phyloP scores from a whole-genome alignment of 2,113 vertebrate species.

The Morone saxatilis region DNA sequence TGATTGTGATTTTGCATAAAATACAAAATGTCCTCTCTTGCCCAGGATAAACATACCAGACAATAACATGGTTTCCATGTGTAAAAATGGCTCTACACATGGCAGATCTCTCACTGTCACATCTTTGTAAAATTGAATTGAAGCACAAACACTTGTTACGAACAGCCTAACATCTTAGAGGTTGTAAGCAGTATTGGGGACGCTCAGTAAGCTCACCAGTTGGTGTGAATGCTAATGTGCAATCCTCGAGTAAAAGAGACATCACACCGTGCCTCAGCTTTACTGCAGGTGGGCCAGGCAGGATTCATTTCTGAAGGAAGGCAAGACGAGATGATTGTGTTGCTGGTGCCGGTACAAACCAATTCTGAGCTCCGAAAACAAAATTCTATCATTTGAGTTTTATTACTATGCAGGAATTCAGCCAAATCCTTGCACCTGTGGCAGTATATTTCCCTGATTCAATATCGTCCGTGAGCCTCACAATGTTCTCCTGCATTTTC shows the following conservation, averaged over 20 bases:
- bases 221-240: slow-evolving; percentile 57
- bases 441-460: slow-evolving; percentile 48
- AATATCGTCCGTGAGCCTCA: slow-evolving; percentile 24
- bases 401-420: slow-evolving; percentile 67
- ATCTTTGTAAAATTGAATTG: slow-evolving; percentile 22
- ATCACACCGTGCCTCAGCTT: slow-evolving; percentile 39
- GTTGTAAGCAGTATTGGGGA: slow-evolving; percentile 32
- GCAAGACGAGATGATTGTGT: slow-evolving; percentile 56
- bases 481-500: slow-evolving; percentile 30
- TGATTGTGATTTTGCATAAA: slow-evolving; percentile 1
- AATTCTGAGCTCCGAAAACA: slow-evolving; percentile 58
- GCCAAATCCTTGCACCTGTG: slow-evolving; percentile 55
- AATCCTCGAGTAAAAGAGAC: slow-evolving; percentile 54
- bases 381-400: slow-evolving; percentile 58
- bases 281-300: slow-evolving; percentile 49
- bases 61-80: not conserved
- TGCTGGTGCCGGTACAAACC: slow-evolving; percentile 57
- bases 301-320: slow-evolving; percentile 48
- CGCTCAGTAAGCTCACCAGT: not conserved
- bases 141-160: slow-evolving; percentile 42
- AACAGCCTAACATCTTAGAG: slow-evolving; percentile 30
- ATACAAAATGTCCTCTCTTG: not conserved
- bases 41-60: slow-evolving; percentile 13
- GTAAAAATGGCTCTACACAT: slow-evolving; percentile 22
- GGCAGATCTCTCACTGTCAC: not conserved